phyloP scores from a whole-genome alignment of 1,140 invertebrate genomes.

The Macrosteles quadrilineatus region DNA sequence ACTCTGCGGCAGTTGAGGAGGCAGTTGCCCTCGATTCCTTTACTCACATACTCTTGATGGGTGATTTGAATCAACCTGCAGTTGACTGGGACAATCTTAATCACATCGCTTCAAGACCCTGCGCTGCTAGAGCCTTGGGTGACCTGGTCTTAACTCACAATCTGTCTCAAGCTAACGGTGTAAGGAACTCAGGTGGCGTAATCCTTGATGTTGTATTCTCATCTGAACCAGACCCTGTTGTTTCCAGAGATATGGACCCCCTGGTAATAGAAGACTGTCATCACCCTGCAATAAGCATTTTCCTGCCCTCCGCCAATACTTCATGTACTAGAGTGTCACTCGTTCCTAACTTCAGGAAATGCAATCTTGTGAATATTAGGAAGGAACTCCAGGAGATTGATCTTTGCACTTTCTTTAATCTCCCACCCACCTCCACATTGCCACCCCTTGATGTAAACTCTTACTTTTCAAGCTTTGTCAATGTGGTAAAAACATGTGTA shows the following conservation, averaged over 20 bases:
- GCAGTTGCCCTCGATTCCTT: not conserved
- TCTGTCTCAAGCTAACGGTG: not conserved
- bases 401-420: not conserved
- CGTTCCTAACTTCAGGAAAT: not conserved
- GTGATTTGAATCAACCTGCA: not conserved
- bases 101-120: not conserved
- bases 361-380: not conserved
- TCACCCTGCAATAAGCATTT: not conserved
- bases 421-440: not conserved
- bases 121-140: not conserved
- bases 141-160: not conserved
- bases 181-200: not conserved
- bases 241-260: not conserved
- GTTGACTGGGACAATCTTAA: not conserved
- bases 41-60: not conserved
- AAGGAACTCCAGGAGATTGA: not conserved
- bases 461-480: not conserved
- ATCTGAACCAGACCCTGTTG: not conserved
- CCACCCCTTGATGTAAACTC: not conserved
- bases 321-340: not conserved
- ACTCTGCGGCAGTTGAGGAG: not conserved
- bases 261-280: not conserved
- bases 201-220: not conserved
- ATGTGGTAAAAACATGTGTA: not conserved
- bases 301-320: not conserved